Conservation (phyloP, 2,797 vertebrate genomes). For the Megaceryle alcyon region DNA sequence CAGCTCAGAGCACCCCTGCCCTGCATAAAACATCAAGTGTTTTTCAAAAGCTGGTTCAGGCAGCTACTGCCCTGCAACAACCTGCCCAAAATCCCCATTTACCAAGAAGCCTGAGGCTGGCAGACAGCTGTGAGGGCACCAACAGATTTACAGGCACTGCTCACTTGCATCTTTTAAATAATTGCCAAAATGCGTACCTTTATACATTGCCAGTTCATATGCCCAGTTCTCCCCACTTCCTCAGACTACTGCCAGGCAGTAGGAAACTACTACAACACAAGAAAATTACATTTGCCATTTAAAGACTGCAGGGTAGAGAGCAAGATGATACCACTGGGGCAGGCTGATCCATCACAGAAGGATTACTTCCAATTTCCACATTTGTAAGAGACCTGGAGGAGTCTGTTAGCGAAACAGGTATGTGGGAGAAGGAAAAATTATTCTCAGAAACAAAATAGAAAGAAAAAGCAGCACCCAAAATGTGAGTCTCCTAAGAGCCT, state of each 20-base stretch:
- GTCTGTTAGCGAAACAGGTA: not conserved
- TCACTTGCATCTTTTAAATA: not conserved
- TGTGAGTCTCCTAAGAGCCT: not conserved
- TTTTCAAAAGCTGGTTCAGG: not conserved
- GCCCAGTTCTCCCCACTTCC: not conserved
- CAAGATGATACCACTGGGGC: not conserved
- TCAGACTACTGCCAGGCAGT: not conserved
- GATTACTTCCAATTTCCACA: not conserved
- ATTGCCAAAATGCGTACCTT: not conserved
- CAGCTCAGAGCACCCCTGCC: not conserved
- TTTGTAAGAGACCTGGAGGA: not conserved
- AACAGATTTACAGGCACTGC: not conserved
- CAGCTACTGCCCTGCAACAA: not conserved
- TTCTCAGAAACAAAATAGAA: not conserved
- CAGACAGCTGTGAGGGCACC: not conserved
- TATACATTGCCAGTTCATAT: not conserved
- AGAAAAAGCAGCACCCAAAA: not conserved
- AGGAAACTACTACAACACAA: not conserved
- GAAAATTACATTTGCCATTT: not conserved
- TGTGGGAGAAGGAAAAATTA: not conserved
- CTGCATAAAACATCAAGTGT: not conserved
- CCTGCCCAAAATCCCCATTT: not conserved
- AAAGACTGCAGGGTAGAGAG: not conserved
- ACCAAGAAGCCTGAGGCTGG: not conserved
- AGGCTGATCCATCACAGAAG: not conserved